phyloP scores from a whole-genome alignment of 1,140 invertebrate species.

The Mactra quadrangularis region DNA sequence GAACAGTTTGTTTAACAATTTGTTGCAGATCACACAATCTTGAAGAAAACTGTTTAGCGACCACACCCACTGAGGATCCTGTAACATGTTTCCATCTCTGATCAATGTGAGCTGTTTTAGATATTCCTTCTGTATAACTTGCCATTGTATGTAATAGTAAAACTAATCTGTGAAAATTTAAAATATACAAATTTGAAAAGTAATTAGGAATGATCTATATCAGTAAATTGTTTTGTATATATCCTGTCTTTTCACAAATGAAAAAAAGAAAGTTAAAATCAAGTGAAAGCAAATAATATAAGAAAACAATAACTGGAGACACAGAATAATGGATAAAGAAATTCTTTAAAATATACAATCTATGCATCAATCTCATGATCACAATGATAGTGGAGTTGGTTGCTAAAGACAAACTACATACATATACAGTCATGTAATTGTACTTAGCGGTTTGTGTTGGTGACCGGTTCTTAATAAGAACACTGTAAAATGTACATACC shows the following conservation, averaged over 20 bases:
- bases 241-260: no score
- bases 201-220: no score
- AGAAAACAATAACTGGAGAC: conserved; percentile 80
- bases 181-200: no score
- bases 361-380: conserved; percentile 48
- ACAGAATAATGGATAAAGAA: conserved; percentile 78
- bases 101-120: conserved; percentile 52
- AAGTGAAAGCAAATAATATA: conserved; percentile 80
- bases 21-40: conserved; percentile 74
- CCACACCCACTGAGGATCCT: conserved; percentile 78
- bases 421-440: no score
- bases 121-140: conserved; percentile 69
- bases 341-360: conserved; percentile 78
- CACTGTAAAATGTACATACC: no score
- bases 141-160: conserved; percentile 76
- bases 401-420: conserved; percentile 21
- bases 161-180: conserved; percentile 76
- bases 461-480: no score
- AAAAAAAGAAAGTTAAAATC: no score
- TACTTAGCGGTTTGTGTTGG: no score
- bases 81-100: conserved; percentile 34
- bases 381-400: conserved; percentile 1
- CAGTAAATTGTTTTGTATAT: no score
- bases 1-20: conserved; percentile 73
- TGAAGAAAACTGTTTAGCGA: conserved; percentile 79